Base-by-base conservation (phyloP, 2,888 invertebrate genomes). In the Megamerina dolium region DNA sequence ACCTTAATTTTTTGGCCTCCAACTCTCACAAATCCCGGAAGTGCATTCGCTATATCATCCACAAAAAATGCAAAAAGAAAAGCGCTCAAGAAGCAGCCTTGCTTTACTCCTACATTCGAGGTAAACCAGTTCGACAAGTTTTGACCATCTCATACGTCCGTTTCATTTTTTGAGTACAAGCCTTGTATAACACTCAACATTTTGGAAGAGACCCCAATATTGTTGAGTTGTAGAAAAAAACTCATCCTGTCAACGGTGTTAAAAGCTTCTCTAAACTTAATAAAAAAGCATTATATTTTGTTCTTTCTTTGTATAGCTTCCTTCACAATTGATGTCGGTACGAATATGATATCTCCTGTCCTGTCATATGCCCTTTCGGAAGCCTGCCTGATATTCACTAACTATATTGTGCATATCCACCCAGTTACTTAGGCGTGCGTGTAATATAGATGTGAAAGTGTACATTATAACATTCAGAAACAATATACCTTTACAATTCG, bases 221-320 rank as follows among this genome's bases (percentile, higher is more conserved):
- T 19, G 9, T 23, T 27, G 5, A 45, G 27, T 18, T 45, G 40
- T 16, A 37, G 37, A 1, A 37, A 34, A 10, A 45, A n/a, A 10
- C 17, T 21, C 8, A 20, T 41, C 14, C 41, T 18, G 6, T 23
- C 18, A 31, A 43, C 32, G 2, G 6, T 21, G 16, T 32, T 27
- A 20, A 37, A 43, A 8, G 27, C 42, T 12, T 20, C 41, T 5
- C 35, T 42, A 19, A 46, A 37, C 21, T 41, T 42, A 10, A 46
- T 42, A 27, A 45, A 41, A 33, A 45, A 41, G 10, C 29, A 41
- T 30, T 37, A 45, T 8, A 37, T 33, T 8, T 42, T 30, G 5
- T 29, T 48, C 10, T 29, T 30, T 21, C 33, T 33, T 13, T 27
- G 4, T 4, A 5, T 27, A 27, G 3, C 10, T 3, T 3, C 3